Evolutionary conservation across 2,888 invertebrate genomes (phyloP).

Genomic region (Clusia tigrina): DNA sequence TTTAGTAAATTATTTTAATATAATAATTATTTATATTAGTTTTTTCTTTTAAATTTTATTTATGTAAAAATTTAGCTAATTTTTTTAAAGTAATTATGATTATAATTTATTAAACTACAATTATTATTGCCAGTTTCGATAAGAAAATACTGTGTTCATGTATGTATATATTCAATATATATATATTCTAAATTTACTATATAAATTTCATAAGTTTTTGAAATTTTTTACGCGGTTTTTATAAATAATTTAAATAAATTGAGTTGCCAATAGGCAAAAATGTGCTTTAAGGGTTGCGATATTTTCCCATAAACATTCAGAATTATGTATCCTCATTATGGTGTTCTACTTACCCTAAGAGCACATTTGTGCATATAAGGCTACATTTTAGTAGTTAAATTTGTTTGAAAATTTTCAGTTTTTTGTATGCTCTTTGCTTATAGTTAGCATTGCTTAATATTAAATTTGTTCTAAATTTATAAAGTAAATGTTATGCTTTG

Average conservation of each 20-base stretch:
- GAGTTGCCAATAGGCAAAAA: neutral
- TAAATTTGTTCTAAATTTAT: conserved; percentile 21
- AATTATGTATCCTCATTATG: neutral
- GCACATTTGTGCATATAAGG: neutral
- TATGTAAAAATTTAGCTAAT: conserved; percentile 32
- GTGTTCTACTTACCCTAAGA: neutral
- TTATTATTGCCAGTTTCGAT: conserved; percentile 55
- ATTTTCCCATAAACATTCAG: neutral
- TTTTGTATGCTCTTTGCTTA: neutral
- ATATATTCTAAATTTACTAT: no score
- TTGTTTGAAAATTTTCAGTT: neutral
- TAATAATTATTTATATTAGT: neutral
- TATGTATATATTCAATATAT: conserved; percentile 30
- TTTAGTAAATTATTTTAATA: neutral
- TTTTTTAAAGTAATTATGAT: conserved; percentile 12
- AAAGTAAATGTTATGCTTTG: conserved; percentile 29
- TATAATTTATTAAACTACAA: conserved; percentile 35
- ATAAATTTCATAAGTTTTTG: no score
- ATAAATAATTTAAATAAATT: conserved; percentile 37
- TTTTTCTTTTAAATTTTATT: conserved; percentile 18
- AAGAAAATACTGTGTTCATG: conserved; percentile 52
- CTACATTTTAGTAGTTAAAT: neutral
- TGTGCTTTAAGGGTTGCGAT: neutral
- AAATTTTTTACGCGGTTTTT: no score
- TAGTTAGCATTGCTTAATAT: neutral